Conservation (phyloP, 2,113 vertebrate genomes). For the Sinosuthora webbiana region DNA sequence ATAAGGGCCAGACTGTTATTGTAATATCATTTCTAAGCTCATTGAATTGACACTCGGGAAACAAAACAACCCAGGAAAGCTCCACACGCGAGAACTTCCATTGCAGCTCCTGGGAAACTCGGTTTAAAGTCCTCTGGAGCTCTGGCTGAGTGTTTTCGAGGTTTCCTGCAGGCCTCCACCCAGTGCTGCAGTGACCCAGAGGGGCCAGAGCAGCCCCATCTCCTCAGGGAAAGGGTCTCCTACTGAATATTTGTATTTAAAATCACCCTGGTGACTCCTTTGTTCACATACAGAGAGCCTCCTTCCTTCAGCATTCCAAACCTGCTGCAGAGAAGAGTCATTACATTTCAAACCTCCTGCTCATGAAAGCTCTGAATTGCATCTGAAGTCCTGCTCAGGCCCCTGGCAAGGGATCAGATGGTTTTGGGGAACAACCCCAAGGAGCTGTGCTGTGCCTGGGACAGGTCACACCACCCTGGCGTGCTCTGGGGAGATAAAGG, state of each 20-base stretch:
- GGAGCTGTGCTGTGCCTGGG: background rate
- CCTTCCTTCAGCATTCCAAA: background rate
- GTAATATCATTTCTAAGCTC: background rate
- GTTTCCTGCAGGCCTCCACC: background rate
- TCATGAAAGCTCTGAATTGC: background rate
- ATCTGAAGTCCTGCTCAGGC: background rate
- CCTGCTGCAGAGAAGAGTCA: background rate
- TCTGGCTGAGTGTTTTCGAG: background rate
- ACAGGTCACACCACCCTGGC: background rate
- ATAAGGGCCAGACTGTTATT: background rate
- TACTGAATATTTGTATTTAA: background rate
- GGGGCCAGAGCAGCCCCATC: background rate
- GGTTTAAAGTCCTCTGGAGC: background rate
- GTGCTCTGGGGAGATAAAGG: background rate
- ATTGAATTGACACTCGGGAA: background rate
- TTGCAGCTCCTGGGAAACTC: background rate
- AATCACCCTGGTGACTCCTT: background rate
- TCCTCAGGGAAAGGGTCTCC: background rate
- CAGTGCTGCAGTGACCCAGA: background rate
- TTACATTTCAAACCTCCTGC: background rate
- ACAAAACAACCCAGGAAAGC: background rate
- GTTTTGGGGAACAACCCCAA: background rate
- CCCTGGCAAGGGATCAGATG: conserved; percentile 53
- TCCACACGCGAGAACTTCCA: accelerated
- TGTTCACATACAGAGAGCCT: background rate